Percentiles rank a stretch among this genome's conserved stretches.
Conservation (phyloP, 30 jellyfish, hydroid and myxozoan genomes). For the Aurelia sp. region DNA sequence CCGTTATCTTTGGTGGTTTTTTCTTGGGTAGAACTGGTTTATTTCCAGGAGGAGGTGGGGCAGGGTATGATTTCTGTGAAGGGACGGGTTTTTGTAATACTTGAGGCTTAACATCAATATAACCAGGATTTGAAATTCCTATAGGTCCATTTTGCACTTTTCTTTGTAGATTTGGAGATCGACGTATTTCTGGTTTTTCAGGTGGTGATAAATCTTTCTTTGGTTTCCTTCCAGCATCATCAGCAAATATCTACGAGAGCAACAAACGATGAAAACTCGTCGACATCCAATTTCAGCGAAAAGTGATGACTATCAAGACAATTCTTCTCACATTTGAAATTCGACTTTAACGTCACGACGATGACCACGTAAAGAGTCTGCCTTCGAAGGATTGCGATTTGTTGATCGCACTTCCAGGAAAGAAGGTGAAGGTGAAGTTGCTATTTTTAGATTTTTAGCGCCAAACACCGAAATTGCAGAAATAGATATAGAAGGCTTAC, state of each 20-base stretch:
- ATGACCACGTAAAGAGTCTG: too few relatives aligned
- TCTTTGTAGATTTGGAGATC: conserved; percentile 52
- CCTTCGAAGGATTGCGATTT: too few relatives aligned
- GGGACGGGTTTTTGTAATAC: conserved; percentile 15
- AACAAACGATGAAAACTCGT: neutral
- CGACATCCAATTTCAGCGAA: too few relatives aligned
- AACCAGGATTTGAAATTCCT: conserved; percentile 52
- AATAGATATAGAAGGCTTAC: too few relatives aligned
- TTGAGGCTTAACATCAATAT: conserved; percentile 17
- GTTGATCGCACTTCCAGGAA: too few relatives aligned
- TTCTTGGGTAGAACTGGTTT: conserved; percentile 68
- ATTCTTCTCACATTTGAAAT: too few relatives aligned
- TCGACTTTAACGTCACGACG: too few relatives aligned
- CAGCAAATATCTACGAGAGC: conserved; percentile 26
- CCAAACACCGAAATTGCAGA: too few relatives aligned
- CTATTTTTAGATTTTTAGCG: too few relatives aligned
- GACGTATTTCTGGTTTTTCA: conserved; percentile 21
- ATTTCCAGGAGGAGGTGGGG: conserved; percentile 56
- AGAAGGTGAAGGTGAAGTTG: too few relatives aligned
- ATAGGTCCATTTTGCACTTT: conserved; percentile 32
- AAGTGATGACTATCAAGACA: too few relatives aligned
- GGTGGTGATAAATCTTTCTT: conserved; percentile 3
- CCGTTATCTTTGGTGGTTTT: neutral
- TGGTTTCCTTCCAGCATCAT: conserved; percentile 53
- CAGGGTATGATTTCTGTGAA: conserved; percentile 69